Conservation (phyloP, 2,888 invertebrate species). For the Protodeltote pygarga region DNA sequence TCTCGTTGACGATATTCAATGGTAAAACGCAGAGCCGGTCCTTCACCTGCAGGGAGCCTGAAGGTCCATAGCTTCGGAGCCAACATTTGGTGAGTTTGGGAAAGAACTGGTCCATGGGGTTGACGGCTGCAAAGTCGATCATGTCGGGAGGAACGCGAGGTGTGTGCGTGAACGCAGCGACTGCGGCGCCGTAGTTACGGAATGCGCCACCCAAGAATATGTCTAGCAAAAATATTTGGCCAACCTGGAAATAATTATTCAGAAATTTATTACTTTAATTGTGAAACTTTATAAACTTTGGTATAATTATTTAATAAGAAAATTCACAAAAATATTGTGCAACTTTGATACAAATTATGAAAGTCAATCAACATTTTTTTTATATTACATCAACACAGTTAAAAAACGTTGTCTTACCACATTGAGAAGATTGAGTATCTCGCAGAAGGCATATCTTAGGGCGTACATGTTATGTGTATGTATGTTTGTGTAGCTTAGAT, state of each 20-base stretch:
- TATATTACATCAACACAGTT: no score
- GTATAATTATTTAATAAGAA: no score
- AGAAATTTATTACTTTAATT: no score
- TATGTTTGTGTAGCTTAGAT: slow-evolving; percentile 85
- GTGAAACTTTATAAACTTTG: no score
- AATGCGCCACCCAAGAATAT: slow-evolving; percentile 89
- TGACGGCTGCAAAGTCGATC: slow-evolving; percentile 74
- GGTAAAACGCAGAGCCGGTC: slow-evolving; percentile 92
- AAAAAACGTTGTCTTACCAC: no score
- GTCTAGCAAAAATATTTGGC: slow-evolving; percentile 90
- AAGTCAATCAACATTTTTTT: no score
- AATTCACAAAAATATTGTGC: no score
- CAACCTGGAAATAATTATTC: slow-evolving; percentile 84
- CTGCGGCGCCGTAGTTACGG: slow-evolving; percentile 86
- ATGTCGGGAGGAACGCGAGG: slow-evolving; percentile 64
- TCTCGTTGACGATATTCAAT: slow-evolving; percentile 93
- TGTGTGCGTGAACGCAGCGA: slow-evolving; percentile 77
- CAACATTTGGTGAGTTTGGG: slow-evolving; percentile 90
- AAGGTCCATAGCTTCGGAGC: slow-evolving; percentile 86
- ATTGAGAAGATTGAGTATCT: slow-evolving; percentile 91
- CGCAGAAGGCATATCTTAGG: slow-evolving; percentile 89
- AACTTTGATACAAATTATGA: no score
- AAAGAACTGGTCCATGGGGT: slow-evolving; percentile 90
- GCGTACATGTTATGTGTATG: slow-evolving; percentile 89
- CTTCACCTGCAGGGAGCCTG: slow-evolving; percentile 84